These are phyloP conservation scores for Pipistrellus nathusii DNA, from an alignment of 2,797 vertebrate species.

Conservation along the genomic window DNA sequence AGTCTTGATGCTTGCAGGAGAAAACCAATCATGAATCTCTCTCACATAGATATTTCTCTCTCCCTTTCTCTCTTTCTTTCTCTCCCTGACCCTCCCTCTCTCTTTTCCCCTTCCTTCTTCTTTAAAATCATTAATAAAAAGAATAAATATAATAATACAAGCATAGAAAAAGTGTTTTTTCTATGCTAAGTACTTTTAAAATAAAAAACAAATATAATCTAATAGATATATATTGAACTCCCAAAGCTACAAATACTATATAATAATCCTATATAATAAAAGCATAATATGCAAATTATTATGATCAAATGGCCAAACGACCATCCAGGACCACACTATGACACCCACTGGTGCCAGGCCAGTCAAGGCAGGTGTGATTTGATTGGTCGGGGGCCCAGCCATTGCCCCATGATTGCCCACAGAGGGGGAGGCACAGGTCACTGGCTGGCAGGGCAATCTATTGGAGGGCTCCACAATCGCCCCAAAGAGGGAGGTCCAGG, in stretches of 20 bases:
- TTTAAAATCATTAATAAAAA: not conserved
- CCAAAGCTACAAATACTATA: not conserved
- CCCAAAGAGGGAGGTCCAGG: no score
- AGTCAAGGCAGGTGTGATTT: no score
- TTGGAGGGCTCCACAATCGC: no score
- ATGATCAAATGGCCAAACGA: no score
- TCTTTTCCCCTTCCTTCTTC: not conserved
- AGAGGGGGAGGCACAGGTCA: no score
- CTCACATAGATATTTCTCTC: not conserved
- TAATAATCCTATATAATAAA: not conserved
- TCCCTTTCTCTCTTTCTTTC: not conserved
- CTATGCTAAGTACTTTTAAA: not conserved
- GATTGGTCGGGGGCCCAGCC: no score
- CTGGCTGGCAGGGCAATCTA: no score
- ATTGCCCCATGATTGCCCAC: no score
- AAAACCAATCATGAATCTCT: not conserved
- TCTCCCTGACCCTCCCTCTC: no score
- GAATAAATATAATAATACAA: not conserved
- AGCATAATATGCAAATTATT: no score
- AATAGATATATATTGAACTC: not conserved
- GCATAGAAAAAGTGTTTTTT: not conserved
- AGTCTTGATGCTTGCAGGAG: not conserved
- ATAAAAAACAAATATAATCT: not conserved
- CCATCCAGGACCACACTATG: no score
- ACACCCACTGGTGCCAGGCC: no score